A percentile compares a stretch with the other conserved stretches of the same genome.
Conservation (phyloP, 2,888 invertebrate genomes). For the Netelia virgata region DNA sequence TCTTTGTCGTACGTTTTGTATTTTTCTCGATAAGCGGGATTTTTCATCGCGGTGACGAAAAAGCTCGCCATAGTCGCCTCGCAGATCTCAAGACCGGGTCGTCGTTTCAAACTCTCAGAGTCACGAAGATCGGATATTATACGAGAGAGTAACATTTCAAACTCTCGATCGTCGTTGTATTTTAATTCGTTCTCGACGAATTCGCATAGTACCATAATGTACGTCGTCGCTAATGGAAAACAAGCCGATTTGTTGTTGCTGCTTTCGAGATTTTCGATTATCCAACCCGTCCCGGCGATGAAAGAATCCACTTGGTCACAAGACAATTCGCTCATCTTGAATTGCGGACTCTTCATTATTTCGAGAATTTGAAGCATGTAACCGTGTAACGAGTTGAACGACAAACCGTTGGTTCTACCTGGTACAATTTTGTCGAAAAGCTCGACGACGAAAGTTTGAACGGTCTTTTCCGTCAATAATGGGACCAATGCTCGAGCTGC, state of each 20-base stretch:
- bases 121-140: slow-evolving; percentile 72
- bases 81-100: slow-evolving; percentile 79
- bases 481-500: slow-evolving; percentile 90
- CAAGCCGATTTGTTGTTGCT: slow-evolving; percentile 71
- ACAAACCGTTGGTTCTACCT: slow-evolving; percentile 51
- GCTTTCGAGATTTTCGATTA: slow-evolving; percentile 76
- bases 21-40: not conserved
- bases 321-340: slow-evolving; percentile 64
- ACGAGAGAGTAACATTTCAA: slow-evolving; percentile 62
- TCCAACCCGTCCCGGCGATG: slow-evolving; percentile 71
- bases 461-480: slow-evolving; percentile 85
- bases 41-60: slow-evolving; percentile 65
- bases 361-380: slow-evolving; percentile 86
- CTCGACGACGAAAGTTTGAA: slow-evolving; percentile 76
- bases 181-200: slow-evolving; percentile 61
- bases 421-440: slow-evolving; percentile 80
- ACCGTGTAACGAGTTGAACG: slow-evolving; percentile 89
- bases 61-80: slow-evolving; percentile 75
- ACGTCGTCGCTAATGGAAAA: slow-evolving; percentile 79
- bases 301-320: slow-evolving; percentile 70
- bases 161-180: slow-evolving; percentile 49
- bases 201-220: slow-evolving; percentile 73
- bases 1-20: not conserved
- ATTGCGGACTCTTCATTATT: slow-evolving; percentile 79
- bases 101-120: slow-evolving; percentile 71